Conservation (phyloP, 2,888 invertebrate genomes). For the Mamestra brassicae region DNA sequence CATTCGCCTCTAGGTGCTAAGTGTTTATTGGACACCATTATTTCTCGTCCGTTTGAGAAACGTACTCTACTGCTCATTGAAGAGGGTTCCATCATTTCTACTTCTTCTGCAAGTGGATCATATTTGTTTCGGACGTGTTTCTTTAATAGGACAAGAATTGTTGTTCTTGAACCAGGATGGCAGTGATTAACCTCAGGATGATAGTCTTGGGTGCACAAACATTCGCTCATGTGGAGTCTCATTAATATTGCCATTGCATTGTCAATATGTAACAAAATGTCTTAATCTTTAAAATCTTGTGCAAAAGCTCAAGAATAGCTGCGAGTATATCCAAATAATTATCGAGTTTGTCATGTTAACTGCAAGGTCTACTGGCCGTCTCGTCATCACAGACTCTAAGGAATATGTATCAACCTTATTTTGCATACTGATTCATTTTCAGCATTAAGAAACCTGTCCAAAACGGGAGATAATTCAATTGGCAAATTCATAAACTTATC, state of each 20-base stretch:
- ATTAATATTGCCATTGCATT: background rate
- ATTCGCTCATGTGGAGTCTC: too few species aligned
- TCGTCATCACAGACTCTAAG: background rate
- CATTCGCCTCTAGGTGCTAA: too few species aligned
- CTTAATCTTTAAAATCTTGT: background rate
- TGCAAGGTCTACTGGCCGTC: background rate
- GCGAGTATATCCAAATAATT: background rate
- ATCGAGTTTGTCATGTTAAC: background rate
- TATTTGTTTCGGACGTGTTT: too few species aligned
- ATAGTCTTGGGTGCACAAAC: too few species aligned
- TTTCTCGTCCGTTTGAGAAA: too few species aligned
- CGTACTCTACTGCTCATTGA: too few species aligned
- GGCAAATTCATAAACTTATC: background rate
- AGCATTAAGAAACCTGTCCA: background rate
- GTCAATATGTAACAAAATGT: background rate
- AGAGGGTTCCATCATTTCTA: too few species aligned
- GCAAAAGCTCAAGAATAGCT: background rate
- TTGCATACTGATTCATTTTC: background rate
- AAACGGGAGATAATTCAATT: background rate
- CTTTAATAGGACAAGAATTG: too few species aligned
- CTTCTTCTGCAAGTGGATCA: too few species aligned
- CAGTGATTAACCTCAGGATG: too few species aligned
- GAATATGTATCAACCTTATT: background rate
- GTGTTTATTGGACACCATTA: too few species aligned
- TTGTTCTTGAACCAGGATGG: too few species aligned